phyloP scores from a whole-genome alignment of 2,888 invertebrate genomes.

The Dexiosoma caninum region DNA sequence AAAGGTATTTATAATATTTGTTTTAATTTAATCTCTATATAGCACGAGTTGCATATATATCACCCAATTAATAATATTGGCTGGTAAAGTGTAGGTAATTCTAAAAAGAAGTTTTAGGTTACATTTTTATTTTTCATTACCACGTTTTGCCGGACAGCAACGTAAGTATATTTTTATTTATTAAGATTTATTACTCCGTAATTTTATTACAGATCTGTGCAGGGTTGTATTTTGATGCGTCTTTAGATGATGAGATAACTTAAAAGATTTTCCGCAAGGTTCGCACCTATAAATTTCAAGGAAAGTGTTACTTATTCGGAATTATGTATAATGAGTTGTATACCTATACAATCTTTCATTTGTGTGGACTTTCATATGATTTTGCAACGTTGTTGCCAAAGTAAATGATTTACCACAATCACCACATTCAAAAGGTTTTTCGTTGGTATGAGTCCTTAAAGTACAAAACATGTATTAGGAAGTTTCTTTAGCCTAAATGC shows the following conservation, averaged over 20 bases:
- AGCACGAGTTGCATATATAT: no score
- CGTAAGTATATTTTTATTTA: no score
- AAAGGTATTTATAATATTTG: no score
- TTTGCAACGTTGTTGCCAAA: slow-evolving; percentile 71
- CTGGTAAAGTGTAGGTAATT: no score
- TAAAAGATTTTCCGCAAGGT: slow-evolving; percentile 74
- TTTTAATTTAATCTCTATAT: no score
- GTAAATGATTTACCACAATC: slow-evolving; percentile 72
- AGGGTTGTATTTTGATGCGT: slow-evolving; percentile 71
- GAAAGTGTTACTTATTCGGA: no score
- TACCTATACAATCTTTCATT: slow-evolving; percentile 71
- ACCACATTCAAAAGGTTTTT: slow-evolving; percentile 71
- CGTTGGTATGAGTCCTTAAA: slow-evolving; percentile 71
- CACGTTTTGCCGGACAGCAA: no score
- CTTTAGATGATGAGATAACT: slow-evolving; percentile 75
- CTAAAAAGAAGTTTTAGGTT: no score
- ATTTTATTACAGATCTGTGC: slow-evolving; percentile 52
- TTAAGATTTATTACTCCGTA: not conserved
- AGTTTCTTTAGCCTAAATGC: not conserved
- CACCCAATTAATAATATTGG: no score
- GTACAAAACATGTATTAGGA: not conserved
- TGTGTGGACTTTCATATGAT: slow-evolving; percentile 72
- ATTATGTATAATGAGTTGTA: no score
- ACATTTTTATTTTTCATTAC: no score
- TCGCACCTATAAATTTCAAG: slow-evolving; percentile 68